phyloP scores from a whole-genome alignment of 1,140 invertebrate species.

The Zaprionus davidi region DNA sequence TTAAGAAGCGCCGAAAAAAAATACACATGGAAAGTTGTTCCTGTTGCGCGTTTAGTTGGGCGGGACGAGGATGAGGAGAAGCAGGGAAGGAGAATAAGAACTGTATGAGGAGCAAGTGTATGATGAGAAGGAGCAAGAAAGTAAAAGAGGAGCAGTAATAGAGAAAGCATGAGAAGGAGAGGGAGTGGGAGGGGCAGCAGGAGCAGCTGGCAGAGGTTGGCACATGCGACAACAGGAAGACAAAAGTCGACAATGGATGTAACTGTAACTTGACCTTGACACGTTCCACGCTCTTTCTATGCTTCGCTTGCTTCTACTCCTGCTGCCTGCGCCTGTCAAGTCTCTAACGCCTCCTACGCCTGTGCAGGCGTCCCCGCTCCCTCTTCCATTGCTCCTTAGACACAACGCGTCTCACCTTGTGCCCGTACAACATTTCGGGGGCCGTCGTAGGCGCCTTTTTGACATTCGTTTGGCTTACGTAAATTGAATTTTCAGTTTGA shows the following conservation, averaged over 20 bases:
- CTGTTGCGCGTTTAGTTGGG: conserved; percentile 54
- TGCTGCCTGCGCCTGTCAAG: conserved; percentile 1
- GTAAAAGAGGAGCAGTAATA: too few relatives aligned
- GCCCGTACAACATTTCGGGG: not conserved
- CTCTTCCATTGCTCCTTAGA: not conserved
- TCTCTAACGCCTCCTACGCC: not conserved
- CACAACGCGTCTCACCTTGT: not conserved
- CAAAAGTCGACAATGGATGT: conserved; percentile 66
- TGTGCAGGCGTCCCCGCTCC: not conserved
- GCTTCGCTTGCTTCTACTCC: not conserved
- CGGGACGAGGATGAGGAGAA: too few relatives aligned
- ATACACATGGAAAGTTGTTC: conserved; percentile 42
- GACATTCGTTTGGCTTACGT: conserved; percentile 73
- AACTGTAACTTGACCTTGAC: conserved; percentile 76
- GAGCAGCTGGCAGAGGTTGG: not conserved
- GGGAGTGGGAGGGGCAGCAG: too few relatives aligned
- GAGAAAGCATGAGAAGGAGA: not conserved
- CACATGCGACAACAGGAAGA: conserved; percentile 35
- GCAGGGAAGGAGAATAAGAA: not conserved
- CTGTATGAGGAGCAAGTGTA: not conserved
- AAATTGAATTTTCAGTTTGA: conserved; percentile 80
- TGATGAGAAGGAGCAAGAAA: not conserved
- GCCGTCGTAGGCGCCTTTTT: conserved; percentile 40
- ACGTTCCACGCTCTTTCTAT: conserved; percentile 54
- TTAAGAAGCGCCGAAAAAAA: conserved; percentile 18